Evolutionary conservation across 2,888 invertebrate genomes (phyloP), one percentile per base, ranked within the genome.

Genomic region (Drosophila ochracea): DNA sequence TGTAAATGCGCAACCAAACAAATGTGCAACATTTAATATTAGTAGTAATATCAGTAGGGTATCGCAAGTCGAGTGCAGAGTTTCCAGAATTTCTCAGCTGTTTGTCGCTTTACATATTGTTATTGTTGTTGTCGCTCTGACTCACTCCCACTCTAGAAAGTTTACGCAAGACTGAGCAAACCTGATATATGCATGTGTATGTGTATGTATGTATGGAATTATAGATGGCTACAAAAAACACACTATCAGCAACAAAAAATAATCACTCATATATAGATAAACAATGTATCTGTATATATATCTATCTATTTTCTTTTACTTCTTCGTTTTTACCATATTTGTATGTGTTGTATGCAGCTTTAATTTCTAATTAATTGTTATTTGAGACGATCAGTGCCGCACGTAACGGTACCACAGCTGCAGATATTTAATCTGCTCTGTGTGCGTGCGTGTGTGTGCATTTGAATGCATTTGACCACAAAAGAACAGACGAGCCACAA

Each of bases 131-230:
- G 58, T 67, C 71, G 52, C 67, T 80, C 71, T 85, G 85, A 85
- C 82, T 85, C 85, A 84, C 72, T 61, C 66, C 65, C 68, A 78
- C 67, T 64, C 80, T 73, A 69, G 68, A 66, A 68, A 73, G 73
- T 84, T 88, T 77, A 85, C 79, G 87, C 84, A 87, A 88, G 88
- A 88, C 49, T 58, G 73, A 72, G 57, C 66, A 68, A 77, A 61
- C 67, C 37, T 52, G 25, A 25, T 57, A 60, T 63, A 47, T 72
- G 43, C 47, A 28, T 47, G 30, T 64, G 49, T 53, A 35, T 47
- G 60, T 68, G 47, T 80, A 55, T 66, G 30, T 74, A 47, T 60
- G 30, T 61, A 47, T 54, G 39, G 39, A 75, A 78, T 70, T 39
- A 82, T 74, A 79, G 71, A 73, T 85, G 87, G 74, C 80, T 67